Percentiles rank a stretch among this genome's conserved stretches.
Evolutionary conservation across 2,888 invertebrate species (phyloP).

Genomic region (Nomada fabriciana): DNA sequence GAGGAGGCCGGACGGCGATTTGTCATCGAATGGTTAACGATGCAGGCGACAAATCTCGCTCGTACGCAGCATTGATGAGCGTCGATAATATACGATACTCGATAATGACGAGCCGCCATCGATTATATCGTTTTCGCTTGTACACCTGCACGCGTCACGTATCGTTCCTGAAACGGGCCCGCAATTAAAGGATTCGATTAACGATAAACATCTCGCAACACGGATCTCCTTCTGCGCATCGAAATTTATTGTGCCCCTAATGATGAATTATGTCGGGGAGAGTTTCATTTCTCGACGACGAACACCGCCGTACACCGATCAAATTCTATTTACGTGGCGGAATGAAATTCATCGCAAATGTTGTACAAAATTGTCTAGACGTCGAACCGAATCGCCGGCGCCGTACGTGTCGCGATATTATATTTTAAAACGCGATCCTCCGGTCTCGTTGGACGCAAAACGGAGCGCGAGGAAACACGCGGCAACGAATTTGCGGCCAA

Average conservation of each 20-base stretch:
- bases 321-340: conserved; percentile 11
- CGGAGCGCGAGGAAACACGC: not conserved
- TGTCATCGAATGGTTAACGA: conserved; percentile 76
- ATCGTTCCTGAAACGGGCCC: conserved; percentile 41
- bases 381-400: too few species aligned
- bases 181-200: conserved; percentile 57
- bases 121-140: conserved; percentile 70
- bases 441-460: not conserved
- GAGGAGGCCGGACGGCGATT: conserved; percentile 68
- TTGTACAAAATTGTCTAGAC: not conserved
- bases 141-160: conserved; percentile 58
- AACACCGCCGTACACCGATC: not conserved
- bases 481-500: conserved; percentile 12
- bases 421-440: not conserved
- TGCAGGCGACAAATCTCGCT: conserved; percentile 78
- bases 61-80: conserved; percentile 74
- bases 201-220: conserved; percentile 40
- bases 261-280: conserved; percentile 23
- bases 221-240: conserved; percentile 10
- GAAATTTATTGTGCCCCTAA: conserved; percentile 35
- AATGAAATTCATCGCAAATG: not conserved
- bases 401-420: not conserved
- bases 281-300: conserved; percentile 13
- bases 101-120: conserved; percentile 72
- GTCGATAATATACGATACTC: conserved; percentile 72